Evolutionary conservation across 2,888 invertebrate genomes (phyloP).

Genomic region (Tanytarsus gracilentus): DNA sequence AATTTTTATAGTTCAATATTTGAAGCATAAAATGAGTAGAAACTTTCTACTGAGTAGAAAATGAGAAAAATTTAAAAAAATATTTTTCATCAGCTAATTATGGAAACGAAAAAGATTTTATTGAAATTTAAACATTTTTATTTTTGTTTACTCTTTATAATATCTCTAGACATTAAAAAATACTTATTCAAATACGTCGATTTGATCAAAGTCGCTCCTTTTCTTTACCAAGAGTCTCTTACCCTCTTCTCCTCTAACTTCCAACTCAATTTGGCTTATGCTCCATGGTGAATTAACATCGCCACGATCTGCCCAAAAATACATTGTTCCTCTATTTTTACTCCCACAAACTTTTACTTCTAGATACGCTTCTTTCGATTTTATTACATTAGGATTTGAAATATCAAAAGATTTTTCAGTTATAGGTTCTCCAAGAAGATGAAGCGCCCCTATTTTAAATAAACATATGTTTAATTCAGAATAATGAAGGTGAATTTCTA

Average conservation of each 20-base stretch:
- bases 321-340: conserved; percentile 7
- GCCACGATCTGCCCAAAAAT: conserved; percentile 1
- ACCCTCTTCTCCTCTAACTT: neutral
- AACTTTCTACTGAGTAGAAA: no score
- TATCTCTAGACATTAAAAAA: no score
- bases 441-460: neutral
- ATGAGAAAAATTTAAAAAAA: no score
- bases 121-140: no score
- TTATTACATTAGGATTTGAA: neutral
- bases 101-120: no score
- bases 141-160: no score
- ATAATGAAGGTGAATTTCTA: neutral
- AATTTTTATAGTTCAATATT: no score
- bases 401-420: neutral
- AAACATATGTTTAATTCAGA: neutral
- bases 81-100: no score
- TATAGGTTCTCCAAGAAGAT: neutral
- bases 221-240: conserved; percentile 3
- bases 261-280: neutral
- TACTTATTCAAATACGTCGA: no score
- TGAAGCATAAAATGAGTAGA: no score
- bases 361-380: conserved; percentile 1
- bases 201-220: no score
- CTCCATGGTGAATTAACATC: neutral
- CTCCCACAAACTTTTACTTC: conserved; percentile 1